Evolutionary conservation across 2,888 invertebrate genomes (phyloP).

Genomic region (Pelosia muscerda): DNA sequence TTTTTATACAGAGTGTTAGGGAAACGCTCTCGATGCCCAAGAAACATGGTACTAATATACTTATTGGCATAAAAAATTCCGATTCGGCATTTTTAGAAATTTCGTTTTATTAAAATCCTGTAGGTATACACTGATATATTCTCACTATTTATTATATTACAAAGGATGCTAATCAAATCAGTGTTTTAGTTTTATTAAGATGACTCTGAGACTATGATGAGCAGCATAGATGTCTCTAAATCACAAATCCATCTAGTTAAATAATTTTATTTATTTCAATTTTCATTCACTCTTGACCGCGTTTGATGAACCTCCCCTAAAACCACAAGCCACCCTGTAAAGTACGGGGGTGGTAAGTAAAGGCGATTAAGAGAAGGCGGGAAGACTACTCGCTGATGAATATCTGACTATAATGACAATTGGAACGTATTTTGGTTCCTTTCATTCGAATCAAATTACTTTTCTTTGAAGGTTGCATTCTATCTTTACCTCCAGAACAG

Average conservation of each 20-base stretch:
- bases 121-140: too few relatives aligned
- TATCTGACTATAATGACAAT: constrained; percentile 20
- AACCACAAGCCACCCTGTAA: neutral
- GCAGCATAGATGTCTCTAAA: neutral
- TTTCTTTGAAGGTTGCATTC: neutral
- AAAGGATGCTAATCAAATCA: neutral
- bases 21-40: too few relatives aligned
- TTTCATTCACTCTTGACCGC: neutral
- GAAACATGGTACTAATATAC: too few relatives aligned
- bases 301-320: neutral
- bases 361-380: constrained; percentile 16
- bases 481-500: neutral
- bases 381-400: constrained; percentile 16
- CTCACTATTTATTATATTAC: too few relatives aligned
- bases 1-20: too few relatives aligned
- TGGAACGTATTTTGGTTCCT: constrained; percentile 2
- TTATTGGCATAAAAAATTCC: too few relatives aligned
- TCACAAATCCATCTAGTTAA: neutral
- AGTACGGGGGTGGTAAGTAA: constrained; percentile 5
- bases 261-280: neutral
- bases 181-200: neutral
- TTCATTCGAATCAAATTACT: constrained; percentile 11
- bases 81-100: too few relatives aligned
- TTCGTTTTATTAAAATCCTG: too few relatives aligned
- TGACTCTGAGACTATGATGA: neutral